These are phyloP conservation scores for Drosophila prolongata DNA, from an alignment of 2,888 invertebrate genomes.

Conservation along the genomic window DNA sequence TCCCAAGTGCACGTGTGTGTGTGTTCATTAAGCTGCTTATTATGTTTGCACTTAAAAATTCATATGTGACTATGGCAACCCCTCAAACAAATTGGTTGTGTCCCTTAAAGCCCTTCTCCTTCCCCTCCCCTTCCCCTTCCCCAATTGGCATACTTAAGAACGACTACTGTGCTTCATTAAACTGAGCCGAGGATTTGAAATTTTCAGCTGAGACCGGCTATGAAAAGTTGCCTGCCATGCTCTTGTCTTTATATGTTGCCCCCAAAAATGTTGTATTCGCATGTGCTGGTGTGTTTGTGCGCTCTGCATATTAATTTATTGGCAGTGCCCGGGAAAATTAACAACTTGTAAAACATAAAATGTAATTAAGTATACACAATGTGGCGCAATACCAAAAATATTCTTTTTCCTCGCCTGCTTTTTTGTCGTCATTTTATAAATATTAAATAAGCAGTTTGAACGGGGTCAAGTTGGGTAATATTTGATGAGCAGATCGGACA, in stretches of 20 bases:
- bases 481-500: constrained; percentile 20
- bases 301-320: constrained; percentile 48
- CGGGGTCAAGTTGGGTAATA: constrained; percentile 42
- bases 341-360: constrained; percentile 62
- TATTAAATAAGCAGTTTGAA: constrained; percentile 62
- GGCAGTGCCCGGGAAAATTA: constrained; percentile 40
- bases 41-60: constrained; percentile 80
- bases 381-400: constrained; percentile 43
- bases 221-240: constrained; percentile 7
- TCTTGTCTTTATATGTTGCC: constrained; percentile 14
- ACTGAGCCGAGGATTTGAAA: constrained; percentile 43
- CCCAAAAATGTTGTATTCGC: constrained; percentile 13
- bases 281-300: constrained; percentile 7
- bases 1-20: constrained; percentile 50
- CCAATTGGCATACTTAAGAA: constrained; percentile 72
- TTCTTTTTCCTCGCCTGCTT: constrained; percentile 13
- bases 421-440: constrained; percentile 52
- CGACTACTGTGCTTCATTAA: constrained; percentile 39
- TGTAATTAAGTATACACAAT: constrained; percentile 71
- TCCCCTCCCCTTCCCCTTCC: background rate
- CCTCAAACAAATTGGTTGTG: constrained; percentile 60
- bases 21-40: constrained; percentile 78
- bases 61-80: constrained; percentile 71
- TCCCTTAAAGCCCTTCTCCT: constrained; percentile 46
- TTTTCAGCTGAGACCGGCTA: constrained; percentile 37